Evolutionary conservation across 2,113 vertebrate species (phyloP).

Genomic region (Megaptera novaeangliae): DNA sequence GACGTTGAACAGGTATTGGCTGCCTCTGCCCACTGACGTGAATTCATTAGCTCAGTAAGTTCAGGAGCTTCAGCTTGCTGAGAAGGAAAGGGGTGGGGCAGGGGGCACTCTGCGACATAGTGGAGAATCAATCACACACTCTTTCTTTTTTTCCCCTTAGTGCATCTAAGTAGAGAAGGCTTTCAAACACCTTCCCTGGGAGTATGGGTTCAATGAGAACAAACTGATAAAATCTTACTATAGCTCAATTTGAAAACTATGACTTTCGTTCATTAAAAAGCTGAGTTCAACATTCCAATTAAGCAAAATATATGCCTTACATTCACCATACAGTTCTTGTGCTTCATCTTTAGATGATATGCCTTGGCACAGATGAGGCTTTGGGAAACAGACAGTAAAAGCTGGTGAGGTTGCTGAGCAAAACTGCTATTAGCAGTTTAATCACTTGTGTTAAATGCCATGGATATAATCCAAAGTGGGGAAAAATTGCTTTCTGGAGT

Average conservation of each 20-base stretch:
- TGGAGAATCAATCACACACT: background rate
- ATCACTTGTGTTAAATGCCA: conserved; percentile 27
- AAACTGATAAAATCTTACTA: conserved; percentile 25
- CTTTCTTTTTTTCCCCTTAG: background rate
- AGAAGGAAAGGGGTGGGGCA: background rate
- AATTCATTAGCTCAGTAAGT: conserved; percentile 16
- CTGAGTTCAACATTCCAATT: background rate
- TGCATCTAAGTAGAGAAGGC: background rate
- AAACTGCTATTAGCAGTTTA: conserved; percentile 16
- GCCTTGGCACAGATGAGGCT: background rate
- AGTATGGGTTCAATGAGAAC: background rate
- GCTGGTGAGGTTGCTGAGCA: conserved; percentile 33
- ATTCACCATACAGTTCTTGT: background rate
- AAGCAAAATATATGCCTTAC: background rate
- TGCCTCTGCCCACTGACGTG: background rate
- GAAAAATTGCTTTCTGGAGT: background rate
- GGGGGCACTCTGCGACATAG: background rate
- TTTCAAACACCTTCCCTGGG: conserved; percentile 24
- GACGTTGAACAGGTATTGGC: background rate
- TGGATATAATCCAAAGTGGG: conserved; percentile 1
- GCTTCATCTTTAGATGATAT: background rate
- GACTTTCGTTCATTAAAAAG: conserved; percentile 30
- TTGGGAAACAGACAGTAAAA: conserved; percentile 46
- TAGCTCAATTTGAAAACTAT: conserved; percentile 19
- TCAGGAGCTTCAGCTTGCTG: background rate